Evolutionary conservation across 2,888 invertebrate species (phyloP).

Genomic region (Eilema caniola): DNA sequence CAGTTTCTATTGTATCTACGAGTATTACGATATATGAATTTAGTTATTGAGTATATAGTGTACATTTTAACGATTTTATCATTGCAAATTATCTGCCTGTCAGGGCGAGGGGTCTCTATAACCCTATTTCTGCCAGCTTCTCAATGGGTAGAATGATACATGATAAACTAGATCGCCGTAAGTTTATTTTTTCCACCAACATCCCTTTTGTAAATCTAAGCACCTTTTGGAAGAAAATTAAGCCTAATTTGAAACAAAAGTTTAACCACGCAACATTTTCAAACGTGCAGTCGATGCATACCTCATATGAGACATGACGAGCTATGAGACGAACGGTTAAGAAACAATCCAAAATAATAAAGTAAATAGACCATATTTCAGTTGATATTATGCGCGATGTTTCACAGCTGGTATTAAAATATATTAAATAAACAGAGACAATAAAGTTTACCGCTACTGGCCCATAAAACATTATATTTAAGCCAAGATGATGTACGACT

Average conservation of each 20-base stretch:
- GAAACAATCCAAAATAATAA: slow-evolving; percentile 38
- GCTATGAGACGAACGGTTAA: slow-evolving; percentile 26
- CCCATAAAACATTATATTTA: slow-evolving; percentile 65
- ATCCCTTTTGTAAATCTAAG: no score
- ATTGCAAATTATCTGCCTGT: no score
- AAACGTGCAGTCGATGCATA: slow-evolving; percentile 26
- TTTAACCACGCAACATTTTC: background rate
- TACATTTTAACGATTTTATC: background rate
- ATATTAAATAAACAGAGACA: slow-evolving; percentile 39
- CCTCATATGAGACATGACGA: slow-evolving; percentile 27
- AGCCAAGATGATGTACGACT: slow-evolving; percentile 63
- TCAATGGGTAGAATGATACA: no score
- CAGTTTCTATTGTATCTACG: no score
- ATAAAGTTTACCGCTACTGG: slow-evolving; percentile 64
- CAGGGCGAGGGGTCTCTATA: no score
- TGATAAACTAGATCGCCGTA: no score
- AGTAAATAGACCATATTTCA: slow-evolving; percentile 35
- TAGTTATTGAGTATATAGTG: background rate
- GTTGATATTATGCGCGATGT: slow-evolving; percentile 49
- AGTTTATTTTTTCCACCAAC: no score
- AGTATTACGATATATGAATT: no score
- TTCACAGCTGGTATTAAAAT: slow-evolving; percentile 45
- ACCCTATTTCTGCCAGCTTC: no score
- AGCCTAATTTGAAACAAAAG: no score
- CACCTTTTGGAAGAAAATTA: no score